Percentiles rank a stretch among this genome's conserved stretches.
phyloP scores from a whole-genome alignment of 2,888 invertebrate genomes.

The Cephus runcator region DNA sequence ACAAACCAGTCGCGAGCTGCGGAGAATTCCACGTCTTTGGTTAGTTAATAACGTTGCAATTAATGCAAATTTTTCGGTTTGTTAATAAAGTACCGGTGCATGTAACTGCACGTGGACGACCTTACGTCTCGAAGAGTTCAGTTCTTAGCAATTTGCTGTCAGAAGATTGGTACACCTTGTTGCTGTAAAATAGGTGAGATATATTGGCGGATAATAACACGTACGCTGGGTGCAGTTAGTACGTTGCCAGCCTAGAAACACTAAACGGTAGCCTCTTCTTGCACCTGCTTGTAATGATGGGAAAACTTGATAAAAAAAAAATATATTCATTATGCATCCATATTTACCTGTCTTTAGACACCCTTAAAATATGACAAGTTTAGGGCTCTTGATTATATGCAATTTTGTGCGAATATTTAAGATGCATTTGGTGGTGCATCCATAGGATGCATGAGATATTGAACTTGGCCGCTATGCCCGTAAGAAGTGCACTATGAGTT shows the following conservation, averaged over 20 bases:
- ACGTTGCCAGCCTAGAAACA: not conserved
- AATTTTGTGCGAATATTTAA: not conserved
- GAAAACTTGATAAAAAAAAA: not conserved
- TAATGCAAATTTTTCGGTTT: conserved; percentile 23
- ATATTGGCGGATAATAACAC: conserved; percentile 35
- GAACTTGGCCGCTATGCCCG: no score
- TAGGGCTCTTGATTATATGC: not conserved
- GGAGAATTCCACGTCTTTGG: conserved; percentile 14
- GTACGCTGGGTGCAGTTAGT: not conserved
- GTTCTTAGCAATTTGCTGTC: conserved; percentile 29
- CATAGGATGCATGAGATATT: not conserved
- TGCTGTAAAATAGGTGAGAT: conserved; percentile 29
- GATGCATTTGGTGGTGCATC: not conserved
- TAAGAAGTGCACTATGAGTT: not conserved
- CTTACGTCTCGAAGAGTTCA: conserved; percentile 10
- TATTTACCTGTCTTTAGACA: not conserved
- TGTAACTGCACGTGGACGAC: conserved; percentile 14
- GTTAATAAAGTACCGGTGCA: conserved; percentile 25
- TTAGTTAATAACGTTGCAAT: conserved; percentile 29
- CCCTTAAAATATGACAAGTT: not conserved
- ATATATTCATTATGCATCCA: not conserved
- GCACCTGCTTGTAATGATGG: not conserved
- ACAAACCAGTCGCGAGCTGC: not conserved
- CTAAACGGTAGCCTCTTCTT: not conserved
- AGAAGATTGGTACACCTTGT: conserved; percentile 5